These are phyloP conservation scores for Patella ulyssiponensis DNA, from an alignment of 2,888 invertebrate genomes.

Conservation along the genomic window DNA sequence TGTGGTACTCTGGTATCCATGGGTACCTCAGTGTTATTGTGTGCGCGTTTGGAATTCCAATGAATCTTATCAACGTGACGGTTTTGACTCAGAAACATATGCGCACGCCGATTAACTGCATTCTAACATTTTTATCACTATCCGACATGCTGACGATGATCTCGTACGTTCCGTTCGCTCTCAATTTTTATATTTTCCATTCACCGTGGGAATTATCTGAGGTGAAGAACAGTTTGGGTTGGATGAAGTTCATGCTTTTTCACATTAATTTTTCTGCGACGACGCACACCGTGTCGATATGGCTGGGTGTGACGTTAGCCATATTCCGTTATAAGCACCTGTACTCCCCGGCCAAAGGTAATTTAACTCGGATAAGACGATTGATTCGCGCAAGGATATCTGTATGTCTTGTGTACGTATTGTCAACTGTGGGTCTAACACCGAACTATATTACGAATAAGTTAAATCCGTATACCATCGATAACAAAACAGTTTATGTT, in stretches of 20 bases:
- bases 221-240: slow-evolving; percentile 63
- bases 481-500: slow-evolving; percentile 44
- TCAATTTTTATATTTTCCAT: slow-evolving; percentile 75
- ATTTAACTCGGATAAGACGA: slow-evolving; percentile 67
- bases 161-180: slow-evolving; percentile 91
- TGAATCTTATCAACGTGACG: slow-evolving; percentile 92
- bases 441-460: slow-evolving; percentile 88
- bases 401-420: slow-evolving; percentile 85
- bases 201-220: slow-evolving; percentile 47
- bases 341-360: slow-evolving; percentile 85
- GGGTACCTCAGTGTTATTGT: slow-evolving; percentile 89
- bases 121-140: slow-evolving; percentile 86
- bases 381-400: slow-evolving; percentile 80
- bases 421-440: slow-evolving; percentile 85
- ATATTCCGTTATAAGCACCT: slow-evolving; percentile 81
- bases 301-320: slow-evolving; percentile 91
- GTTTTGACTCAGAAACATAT: slow-evolving; percentile 87
- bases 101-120: slow-evolving; percentile 90
- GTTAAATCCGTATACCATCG: slow-evolving; percentile 72
- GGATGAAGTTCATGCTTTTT: slow-evolving; percentile 75
- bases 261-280: slow-evolving; percentile 93
- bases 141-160: slow-evolving; percentile 93
- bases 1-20: slow-evolving; percentile 76
- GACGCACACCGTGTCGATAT: slow-evolving; percentile 91
- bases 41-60: slow-evolving; percentile 90